Percentiles rank a stretch among this genome's conserved stretches.
These are phyloP conservation scores for Apotomis betuletana DNA, from an alignment of 2,888 invertebrate species.

Conservation along the genomic window DNA sequence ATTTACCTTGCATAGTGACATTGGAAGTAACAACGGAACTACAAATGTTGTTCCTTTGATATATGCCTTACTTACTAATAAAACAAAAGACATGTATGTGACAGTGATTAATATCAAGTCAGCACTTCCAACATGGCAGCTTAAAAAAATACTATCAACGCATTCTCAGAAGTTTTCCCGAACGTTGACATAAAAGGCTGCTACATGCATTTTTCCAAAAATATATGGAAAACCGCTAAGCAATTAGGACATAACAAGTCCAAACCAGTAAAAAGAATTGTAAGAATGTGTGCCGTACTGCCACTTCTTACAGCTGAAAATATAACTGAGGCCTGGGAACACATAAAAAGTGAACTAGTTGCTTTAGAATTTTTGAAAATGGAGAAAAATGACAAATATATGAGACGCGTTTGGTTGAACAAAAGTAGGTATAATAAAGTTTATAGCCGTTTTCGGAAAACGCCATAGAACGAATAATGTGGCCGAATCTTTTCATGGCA, in stretches of 20 bases:
- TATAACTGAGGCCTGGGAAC: neutral
- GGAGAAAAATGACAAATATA: neutral
- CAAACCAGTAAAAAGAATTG: neutral
- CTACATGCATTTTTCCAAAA: constrained; percentile 27
- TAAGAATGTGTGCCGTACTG: constrained; percentile 9
- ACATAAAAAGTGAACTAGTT: neutral
- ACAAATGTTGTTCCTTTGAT: constrained; percentile 15
- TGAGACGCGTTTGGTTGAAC: constrained; percentile 6
- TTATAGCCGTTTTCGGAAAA: constrained; percentile 4
- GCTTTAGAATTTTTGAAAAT: constrained; percentile 15
- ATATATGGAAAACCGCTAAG: constrained; percentile 24
- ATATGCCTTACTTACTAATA: constrained; percentile 9
- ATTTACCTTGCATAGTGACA: constrained; percentile 3
- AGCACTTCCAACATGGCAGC: constrained; percentile 8
- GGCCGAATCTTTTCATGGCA: constrained; percentile 2
- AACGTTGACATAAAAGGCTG: constrained; percentile 24
- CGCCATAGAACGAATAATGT: constrained; percentile 20
- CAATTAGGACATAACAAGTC: constrained; percentile 8
- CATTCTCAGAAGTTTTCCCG: constrained; percentile 23
- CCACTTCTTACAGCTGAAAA: neutral
- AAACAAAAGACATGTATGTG: constrained; percentile 9
- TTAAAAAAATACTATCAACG: constrained; percentile 3
- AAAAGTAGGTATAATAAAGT: no score
- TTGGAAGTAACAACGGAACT: constrained; percentile 6
- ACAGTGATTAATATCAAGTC: constrained; percentile 15